Evolutionary conservation across 2,797 vertebrate genomes (phyloP), one percentile per base, ranked within the genome.

Genomic region (Sebastes itinus): DNA sequence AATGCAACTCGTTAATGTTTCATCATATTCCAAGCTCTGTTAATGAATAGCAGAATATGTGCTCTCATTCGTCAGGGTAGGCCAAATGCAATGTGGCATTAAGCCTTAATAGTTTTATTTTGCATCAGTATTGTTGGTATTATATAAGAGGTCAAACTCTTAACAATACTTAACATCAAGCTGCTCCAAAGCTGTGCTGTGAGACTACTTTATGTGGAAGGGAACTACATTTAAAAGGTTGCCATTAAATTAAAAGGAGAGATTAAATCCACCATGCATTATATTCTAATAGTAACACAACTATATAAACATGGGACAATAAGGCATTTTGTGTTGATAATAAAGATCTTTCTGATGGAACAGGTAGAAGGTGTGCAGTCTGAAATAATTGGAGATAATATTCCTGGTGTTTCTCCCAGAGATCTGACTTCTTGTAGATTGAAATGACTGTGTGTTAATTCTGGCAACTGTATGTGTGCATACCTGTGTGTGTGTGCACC

Each of bases 121-220:
- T 63, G 20, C 49, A 59, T 82, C 63, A 25, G n/a, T 75, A 84
- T 77, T 63, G 25, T 46, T 28, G 11, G 32, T 52, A 4, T 88
- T 82, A 62, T 58, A 13, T 63, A 85, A 86, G 28, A 82, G 80
- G 68, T 71, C 68, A 78, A 83, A 82, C 58, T 81, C 72, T 75
- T 56, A 68, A 85, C 46, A 75, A 84, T 78, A 52, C 72, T 87
- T 65, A 75, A 85, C 33, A 59, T 49, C 16, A 66, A 80, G 71
- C 74, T 65, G 75, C 66, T 74, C 56, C 67, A 70, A 65, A 77
- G 81, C 65, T 67, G 63, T 82, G 42, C 23, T 69, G 63, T 60
- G 74, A 49, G 33, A 58, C 42, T 28, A 65, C 63, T 83, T 85
- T 35, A 27, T 73, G 32, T 74, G 25, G 52, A 65, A 80, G 30